phyloP scores from a whole-genome alignment of 1,140 invertebrate species.

The Pygmarrhopalites habei region DNA sequence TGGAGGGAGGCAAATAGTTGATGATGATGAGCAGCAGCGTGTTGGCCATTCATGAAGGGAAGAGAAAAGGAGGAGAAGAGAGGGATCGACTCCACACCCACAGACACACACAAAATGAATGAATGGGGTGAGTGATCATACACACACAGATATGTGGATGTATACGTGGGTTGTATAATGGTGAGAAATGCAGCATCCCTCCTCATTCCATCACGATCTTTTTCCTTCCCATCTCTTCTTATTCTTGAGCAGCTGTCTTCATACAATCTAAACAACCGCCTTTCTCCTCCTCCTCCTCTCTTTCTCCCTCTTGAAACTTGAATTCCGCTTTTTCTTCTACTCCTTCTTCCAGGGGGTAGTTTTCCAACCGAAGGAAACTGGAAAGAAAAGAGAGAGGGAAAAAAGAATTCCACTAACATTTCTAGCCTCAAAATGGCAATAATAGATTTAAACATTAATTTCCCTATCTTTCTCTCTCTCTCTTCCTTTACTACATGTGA shows the following conservation, averaged over 20 bases:
- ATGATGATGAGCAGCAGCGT: not conserved
- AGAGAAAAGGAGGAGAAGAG: not conserved
- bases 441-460: too few species aligned
- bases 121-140: too few species aligned
- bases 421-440: too few species aligned
- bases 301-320: not conserved
- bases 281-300: not conserved
- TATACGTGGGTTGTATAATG: not conserved
- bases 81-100: not conserved
- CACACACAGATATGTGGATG: too few species aligned
- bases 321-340: not conserved
- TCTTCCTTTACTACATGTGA: too few species aligned
- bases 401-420: too few species aligned
- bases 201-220: not conserved
- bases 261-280: not conserved
- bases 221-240: not conserved
- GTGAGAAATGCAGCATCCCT: constrained; percentile 11
- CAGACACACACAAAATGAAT: not conserved
- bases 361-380: too few species aligned
- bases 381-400: too few species aligned
- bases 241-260: not conserved
- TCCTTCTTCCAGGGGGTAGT: not conserved
- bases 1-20: too few species aligned
- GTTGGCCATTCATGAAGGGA: too few species aligned
- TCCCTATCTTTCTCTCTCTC: too few species aligned